A percentile compares a stretch with the other conserved stretches of the same genome.
Evolutionary conservation across 2,113 vertebrate species (phyloP).

Genomic region (Mormyrus lacerda): DNA sequence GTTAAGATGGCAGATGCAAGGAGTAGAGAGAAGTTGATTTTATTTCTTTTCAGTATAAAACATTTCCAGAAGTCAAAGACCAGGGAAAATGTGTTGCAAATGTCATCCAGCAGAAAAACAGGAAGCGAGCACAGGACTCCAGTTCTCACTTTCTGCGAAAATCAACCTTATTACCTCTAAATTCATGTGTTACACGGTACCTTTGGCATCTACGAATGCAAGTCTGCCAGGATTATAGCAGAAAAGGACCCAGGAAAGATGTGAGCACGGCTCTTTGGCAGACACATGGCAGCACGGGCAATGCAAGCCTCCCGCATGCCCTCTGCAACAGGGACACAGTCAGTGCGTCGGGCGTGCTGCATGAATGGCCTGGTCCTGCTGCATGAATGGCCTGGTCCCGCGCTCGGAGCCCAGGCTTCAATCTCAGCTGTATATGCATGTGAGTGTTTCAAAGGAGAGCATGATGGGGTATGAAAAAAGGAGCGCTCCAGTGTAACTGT

Average conservation of each 20-base stretch:
- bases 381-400: background rate
- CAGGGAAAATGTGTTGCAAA: background rate
- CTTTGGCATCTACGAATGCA: background rate
- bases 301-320: background rate
- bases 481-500: background rate
- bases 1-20: background rate
- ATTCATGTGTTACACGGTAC: background rate
- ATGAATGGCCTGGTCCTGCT: background rate
- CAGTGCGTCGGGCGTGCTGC: background rate
- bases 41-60: background rate
- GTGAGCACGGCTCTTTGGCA: background rate
- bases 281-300: background rate
- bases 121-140: background rate
- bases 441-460: background rate
- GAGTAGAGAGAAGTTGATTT: background rate
- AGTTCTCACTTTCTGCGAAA: background rate
- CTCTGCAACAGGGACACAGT: background rate
- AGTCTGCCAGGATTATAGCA: background rate
- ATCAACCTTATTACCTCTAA: background rate
- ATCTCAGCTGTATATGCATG: background rate
- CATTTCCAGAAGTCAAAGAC: background rate
- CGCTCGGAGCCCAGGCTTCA: background rate
- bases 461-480: background rate
- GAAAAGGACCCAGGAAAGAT: background rate
- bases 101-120: background rate